Conservation (phyloP, 53 echinoderm and acorn worm genomes). For the Arbacia lixula region DNA sequence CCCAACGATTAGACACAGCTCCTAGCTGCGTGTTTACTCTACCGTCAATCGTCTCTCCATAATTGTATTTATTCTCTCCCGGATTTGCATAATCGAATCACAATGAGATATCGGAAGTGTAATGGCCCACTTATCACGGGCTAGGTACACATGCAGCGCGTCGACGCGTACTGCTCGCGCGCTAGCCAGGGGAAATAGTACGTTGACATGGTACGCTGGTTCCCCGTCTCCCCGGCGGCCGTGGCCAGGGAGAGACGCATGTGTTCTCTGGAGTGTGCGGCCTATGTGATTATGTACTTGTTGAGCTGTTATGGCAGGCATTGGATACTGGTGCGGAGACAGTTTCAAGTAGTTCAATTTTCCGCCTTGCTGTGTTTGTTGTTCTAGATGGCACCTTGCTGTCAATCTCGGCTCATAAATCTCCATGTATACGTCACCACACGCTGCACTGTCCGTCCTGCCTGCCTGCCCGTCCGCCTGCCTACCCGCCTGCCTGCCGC, state of each 20-base stretch:
- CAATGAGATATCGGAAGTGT: conserved; percentile 47
- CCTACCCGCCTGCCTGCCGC: too few relatives aligned
- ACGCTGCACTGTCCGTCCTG: too few relatives aligned
- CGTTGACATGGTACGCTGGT: conserved; percentile 7
- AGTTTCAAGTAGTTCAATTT: conserved; percentile 58
- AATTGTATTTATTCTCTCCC: conserved; percentile 53
- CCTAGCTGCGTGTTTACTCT: conserved; percentile 38
- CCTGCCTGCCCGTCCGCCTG: too few relatives aligned
- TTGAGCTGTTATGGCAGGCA: conserved; percentile 16
- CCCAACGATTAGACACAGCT: conserved; percentile 41
- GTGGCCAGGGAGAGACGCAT: not conserved
- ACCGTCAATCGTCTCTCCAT: conserved; percentile 49
- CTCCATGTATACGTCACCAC: conserved; percentile 22
- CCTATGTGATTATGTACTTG: conserved; percentile 53
- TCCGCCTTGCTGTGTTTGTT: conserved; percentile 46
- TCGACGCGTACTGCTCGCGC: not conserved
- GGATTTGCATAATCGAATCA: conserved; percentile 53
- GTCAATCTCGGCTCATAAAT: conserved; percentile 38
- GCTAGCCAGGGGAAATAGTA: conserved; percentile 8
- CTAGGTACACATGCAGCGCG: not conserved
- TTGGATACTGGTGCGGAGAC: conserved; percentile 40
- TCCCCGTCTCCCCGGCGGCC: not conserved
- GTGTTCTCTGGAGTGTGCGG: conserved; percentile 43
- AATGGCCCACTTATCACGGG: conserved; percentile 49
- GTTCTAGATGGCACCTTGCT: conserved; percentile 48